Conservation (phyloP, 2,888 invertebrate species). For the Cenopis cana region DNA sequence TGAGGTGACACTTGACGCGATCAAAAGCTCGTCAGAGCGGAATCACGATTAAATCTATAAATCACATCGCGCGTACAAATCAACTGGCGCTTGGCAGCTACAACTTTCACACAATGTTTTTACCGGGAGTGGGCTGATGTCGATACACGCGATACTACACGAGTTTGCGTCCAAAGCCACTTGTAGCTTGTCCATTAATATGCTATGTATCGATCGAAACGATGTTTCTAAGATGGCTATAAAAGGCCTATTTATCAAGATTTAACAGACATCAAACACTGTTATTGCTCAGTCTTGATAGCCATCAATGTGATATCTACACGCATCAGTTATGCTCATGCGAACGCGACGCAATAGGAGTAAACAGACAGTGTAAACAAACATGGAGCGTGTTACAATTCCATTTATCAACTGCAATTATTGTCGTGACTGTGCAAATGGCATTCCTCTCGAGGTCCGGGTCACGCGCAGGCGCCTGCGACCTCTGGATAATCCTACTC, state of each 20-base stretch:
- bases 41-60: conserved; percentile 46
- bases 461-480: conserved; percentile 73
- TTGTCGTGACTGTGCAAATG: conserved; percentile 76
- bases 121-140: conserved; percentile 49
- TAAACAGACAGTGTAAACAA: conserved; percentile 47
- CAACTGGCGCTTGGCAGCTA: conserved; percentile 46
- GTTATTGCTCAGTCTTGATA: conserved; percentile 41
- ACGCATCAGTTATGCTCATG: conserved; percentile 1
- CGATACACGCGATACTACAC: conserved; percentile 46
- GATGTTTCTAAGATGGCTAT: conserved; percentile 62
- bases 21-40: conserved; percentile 62
- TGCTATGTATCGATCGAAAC: conserved; percentile 59
- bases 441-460: conserved; percentile 68
- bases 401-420: conserved; percentile 51
- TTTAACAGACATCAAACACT: conserved; percentile 59
- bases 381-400: conserved; percentile 51
- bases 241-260: conserved; percentile 69
- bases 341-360: conserved; percentile 13
- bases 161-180: conserved; percentile 58
- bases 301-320: neutral
- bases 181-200: conserved; percentile 57
- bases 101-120: conserved; percentile 55
- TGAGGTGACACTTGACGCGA: conserved; percentile 52
- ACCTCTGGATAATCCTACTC: conserved; percentile 79
- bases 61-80: conserved; percentile 51